Base-by-base conservation (phyloP, 1,140 invertebrate genomes). In the Macrosteles quadrilineatus region DNA sequence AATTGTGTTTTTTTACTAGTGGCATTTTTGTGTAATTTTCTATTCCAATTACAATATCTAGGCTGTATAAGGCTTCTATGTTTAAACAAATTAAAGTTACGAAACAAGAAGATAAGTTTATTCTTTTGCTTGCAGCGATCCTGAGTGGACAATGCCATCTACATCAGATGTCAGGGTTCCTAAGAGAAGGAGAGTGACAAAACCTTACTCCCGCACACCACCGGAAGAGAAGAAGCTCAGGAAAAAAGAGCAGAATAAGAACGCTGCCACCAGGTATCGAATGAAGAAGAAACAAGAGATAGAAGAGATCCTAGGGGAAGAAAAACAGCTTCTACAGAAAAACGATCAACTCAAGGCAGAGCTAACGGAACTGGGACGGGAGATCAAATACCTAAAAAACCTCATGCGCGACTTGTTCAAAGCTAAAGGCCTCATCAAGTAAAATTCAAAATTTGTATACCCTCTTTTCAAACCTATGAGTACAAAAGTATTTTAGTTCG, bases 201-300 rank as follows among this genome's bases (percentile, higher is more conserved):
- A 91, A 76, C 88, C 89, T 0, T 92, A 91, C 75, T 84, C 88
- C 0, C 85, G 74, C 40, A 43, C 47, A 12, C 75, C 76, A 3
- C 77, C 85, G 1, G 90, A 93, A 77, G 91, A 93, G 75, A 90
- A 90, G 69, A 88, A 88, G 72, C 85, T 88, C 11, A 85, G 92
- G 19, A 97, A 97, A 81, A 96, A 96, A 80, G 92, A 96, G 77
- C 95, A 97, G 78, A 97, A 97, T 78, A 96, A 96, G 78, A 95
- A 95, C 78, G 95, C 95, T 0, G 95, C 95, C 0, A 95, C 93
- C n/a, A 87, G 94, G 36, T 97, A 97, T 80, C 86, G 95, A 17
- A 86, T 91, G 77, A 97, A 97, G 82, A 97, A 97, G 81, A 95
- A 95, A 77, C 86, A 87, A 23, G 94, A 97, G 81, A 87, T 93